Evolutionary conservation across 2,113 vertebrate species (phyloP), one percentile per base, ranked within the genome.

Genomic region (Pseudonaja textilis): DNA sequence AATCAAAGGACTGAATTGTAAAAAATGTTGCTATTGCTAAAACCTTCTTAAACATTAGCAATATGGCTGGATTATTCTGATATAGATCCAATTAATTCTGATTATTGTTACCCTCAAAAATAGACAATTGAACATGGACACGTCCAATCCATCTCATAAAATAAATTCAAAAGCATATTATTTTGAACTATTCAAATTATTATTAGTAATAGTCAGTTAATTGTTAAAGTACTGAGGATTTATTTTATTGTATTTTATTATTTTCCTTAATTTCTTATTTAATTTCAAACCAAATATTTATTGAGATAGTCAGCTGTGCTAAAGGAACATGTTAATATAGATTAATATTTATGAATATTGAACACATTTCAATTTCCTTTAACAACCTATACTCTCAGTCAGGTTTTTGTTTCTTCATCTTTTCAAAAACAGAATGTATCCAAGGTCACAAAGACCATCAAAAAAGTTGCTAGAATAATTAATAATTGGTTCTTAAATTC

Each of bases 391-490:
- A 45, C 23, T 18, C 4, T 85, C 74, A 85, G 54, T 86, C 34
- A n/a, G 45, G 18, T 34, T 87, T 87, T 61, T 86, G 42, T 91
- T 45, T 91, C 45, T 26, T 91, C 25, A 91, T 85, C 25, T 87
- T 18, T 86, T 86, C 55, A 59, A 86, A 29, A 87, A 10, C 54
- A 86, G 39, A 91, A 57, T 59, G 55, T 61, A 91, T 34, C 11
- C 42, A 91, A 87, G 85, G 56, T 91, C n/a, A 56, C 7, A 86
- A 57, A 59, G 10, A 34, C 81, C n/a, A 86, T 88, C 14, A 39
- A 34, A 93, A 85, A 90, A 50, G 81, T 86, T 89, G 85, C 54
- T 2, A 85, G 16, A 94, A 91, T 90, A 52, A 39, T 61, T 93
- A 86, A 50, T 50, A 89, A n/a, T 25, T 61, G 56, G 16, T 3